These are phyloP conservation scores for Ditula angustiorana DNA, from an alignment of 2,888 invertebrate species.

Conservation along the genomic window DNA sequence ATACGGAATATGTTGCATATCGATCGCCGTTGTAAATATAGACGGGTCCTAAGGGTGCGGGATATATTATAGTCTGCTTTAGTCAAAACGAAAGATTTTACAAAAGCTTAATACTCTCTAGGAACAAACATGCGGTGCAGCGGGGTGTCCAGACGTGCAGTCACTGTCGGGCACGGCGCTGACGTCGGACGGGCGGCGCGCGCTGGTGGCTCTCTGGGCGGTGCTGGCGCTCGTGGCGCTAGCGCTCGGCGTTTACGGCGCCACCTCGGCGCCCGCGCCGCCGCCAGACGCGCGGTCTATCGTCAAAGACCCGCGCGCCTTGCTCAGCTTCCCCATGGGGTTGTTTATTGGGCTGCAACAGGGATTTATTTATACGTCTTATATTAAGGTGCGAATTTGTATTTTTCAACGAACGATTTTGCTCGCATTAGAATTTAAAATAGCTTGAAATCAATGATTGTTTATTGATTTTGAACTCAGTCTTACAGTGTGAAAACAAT, in stretches of 20 bases:
- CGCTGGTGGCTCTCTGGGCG: conserved; percentile 72
- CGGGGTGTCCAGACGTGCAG: conserved; percentile 75
- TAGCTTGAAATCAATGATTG: no score
- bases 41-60: no score
- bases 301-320: conserved; percentile 86
- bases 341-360: conserved; percentile 94
- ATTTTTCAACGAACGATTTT: no score
- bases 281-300: conserved; percentile 68
- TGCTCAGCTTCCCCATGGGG: conserved; percentile 91
- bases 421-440: no score
- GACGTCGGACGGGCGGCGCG: conserved; percentile 65
- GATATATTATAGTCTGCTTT: no score
- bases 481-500: no score
- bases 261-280: conserved; percentile 69
- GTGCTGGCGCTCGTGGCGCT: conserved; percentile 62
- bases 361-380: conserved; percentile 93
- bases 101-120: conserved; percentile 41
- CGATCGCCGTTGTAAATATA: no score
- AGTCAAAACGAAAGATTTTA: no score
- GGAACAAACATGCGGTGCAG: conserved; percentile 72
- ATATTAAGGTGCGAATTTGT: conserved; percentile 91
- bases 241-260: conserved; percentile 68
- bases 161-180: conserved; percentile 65
- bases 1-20: no score
- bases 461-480: no score